A percentile compares a stretch with the other conserved stretches of the same genome.
Evolutionary conservation across 1,140 invertebrate species (phyloP).

Genomic region (Bicyclus anynana): DNA sequence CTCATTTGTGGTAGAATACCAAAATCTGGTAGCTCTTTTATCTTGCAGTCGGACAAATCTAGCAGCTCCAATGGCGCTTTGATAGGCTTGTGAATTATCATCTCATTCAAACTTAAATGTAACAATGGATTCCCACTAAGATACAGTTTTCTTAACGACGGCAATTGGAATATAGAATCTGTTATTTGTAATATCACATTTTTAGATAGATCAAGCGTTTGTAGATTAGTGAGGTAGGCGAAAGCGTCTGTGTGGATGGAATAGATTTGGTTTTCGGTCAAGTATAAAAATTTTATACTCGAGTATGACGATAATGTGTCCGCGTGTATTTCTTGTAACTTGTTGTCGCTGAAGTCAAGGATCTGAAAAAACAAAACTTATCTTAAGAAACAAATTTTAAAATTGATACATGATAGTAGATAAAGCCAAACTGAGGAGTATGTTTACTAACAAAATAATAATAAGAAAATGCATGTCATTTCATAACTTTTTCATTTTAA

Average conservation of each 20-base stretch:
- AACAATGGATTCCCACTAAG: slow-evolving; percentile 77
- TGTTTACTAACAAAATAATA: too few species aligned
- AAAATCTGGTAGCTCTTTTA: slow-evolving; percentile 74
- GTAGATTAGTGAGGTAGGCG: slow-evolving; percentile 67
- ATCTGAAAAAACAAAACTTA: slow-evolving; percentile 70
- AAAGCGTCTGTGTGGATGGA: slow-evolving; percentile 78
- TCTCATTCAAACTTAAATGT: slow-evolving; percentile 58
- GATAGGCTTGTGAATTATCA: slow-evolving; percentile 72
- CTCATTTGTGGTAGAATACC: slow-evolving; percentile 71
- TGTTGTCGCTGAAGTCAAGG: slow-evolving; percentile 80
- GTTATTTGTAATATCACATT: slow-evolving; percentile 78
- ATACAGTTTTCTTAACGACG: slow-evolving; percentile 78
- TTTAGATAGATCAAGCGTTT: slow-evolving; percentile 78
- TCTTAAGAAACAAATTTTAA: neutral
- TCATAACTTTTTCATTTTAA: too few species aligned
- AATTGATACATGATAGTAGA: neutral
- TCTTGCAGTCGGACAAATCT: slow-evolving; percentile 78
- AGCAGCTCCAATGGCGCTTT: slow-evolving; percentile 75
- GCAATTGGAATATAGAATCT: slow-evolving; percentile 76
- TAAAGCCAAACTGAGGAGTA: neutral
- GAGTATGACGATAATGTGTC: slow-evolving; percentile 77
- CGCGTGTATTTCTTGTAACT: slow-evolving; percentile 77
- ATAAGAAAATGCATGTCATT: too few species aligned
- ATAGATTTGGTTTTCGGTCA: slow-evolving; percentile 80
- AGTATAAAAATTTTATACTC: slow-evolving; percentile 78